These are phyloP conservation scores for Syrphus vitripennis DNA, from an alignment of 2,888 invertebrate species.

Conservation along the genomic window DNA sequence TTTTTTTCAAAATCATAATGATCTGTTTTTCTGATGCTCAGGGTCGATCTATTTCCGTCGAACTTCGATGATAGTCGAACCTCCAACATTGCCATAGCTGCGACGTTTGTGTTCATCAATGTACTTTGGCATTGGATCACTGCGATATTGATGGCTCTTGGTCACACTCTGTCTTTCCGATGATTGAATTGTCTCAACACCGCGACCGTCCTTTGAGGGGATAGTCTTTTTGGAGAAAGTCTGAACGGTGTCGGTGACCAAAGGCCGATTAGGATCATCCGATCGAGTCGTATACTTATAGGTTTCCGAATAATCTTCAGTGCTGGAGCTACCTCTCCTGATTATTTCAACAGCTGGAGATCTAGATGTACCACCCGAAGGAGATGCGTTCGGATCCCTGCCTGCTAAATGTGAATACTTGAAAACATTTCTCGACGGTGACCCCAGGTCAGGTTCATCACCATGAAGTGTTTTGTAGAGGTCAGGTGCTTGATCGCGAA, in stretches of 20 bases:
- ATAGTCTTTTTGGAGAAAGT: slow-evolving; percentile 87
- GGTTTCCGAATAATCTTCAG: slow-evolving; percentile 88
- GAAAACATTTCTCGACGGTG: slow-evolving; percentile 45
- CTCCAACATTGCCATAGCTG: slow-evolving; percentile 75
- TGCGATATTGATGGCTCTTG: slow-evolving; percentile 83
- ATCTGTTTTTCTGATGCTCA: not conserved
- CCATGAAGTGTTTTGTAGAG: slow-evolving; percentile 87
- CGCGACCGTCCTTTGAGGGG: slow-evolving; percentile 85
- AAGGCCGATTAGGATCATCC: slow-evolving; percentile 86
- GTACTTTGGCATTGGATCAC: slow-evolving; percentile 82
- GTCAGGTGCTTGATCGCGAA: slow-evolving; percentile 88
- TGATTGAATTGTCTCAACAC: slow-evolving; percentile 87
- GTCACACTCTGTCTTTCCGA: slow-evolving; percentile 87
- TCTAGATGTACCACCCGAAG: slow-evolving; percentile 78
- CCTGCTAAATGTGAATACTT: slow-evolving; percentile 55
- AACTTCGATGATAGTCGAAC: slow-evolving; percentile 85
- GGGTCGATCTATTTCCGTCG: slow-evolving; percentile 77
- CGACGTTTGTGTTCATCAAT: slow-evolving; percentile 82
- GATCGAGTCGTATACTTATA: slow-evolving; percentile 86
- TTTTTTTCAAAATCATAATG: not conserved
- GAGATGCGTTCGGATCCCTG: slow-evolving; percentile 73
- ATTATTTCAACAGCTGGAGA: slow-evolving; percentile 81
- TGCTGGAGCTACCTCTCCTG: slow-evolving; percentile 86
- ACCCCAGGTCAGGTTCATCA: slow-evolving; percentile 80
- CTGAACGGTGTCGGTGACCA: slow-evolving; percentile 87